These are phyloP conservation scores for Acronicta aceris DNA, from an alignment of 2,888 invertebrate species.

Conservation along the genomic window DNA sequence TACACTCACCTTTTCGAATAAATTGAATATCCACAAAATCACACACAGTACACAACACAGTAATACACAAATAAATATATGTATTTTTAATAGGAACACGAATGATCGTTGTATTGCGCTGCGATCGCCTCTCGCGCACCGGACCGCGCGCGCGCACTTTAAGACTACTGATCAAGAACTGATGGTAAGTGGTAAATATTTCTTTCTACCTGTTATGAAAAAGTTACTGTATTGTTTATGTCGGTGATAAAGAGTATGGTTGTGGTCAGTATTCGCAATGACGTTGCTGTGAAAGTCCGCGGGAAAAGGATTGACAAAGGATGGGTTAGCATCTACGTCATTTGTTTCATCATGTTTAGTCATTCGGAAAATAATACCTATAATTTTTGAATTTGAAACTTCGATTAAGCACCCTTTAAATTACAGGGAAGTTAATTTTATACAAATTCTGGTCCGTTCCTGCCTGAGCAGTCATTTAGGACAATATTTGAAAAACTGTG, in stretches of 20 bases:
- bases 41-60: slow-evolving; percentile 40
- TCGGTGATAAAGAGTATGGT: slow-evolving; percentile 15
- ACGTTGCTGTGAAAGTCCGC: slow-evolving; percentile 18
- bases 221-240: slow-evolving; percentile 4
- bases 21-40: slow-evolving; percentile 16
- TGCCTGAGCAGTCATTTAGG: no score
- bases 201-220: slow-evolving; percentile 7
- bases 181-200: slow-evolving; percentile 1
- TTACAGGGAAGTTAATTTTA: no score
- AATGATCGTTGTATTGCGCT: slow-evolving; percentile 30
- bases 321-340: slow-evolving; percentile 11
- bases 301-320: background rate
- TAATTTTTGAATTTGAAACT: no score
- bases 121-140: slow-evolving; percentile 41
- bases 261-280: slow-evolving; percentile 12
- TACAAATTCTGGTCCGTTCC: no score
- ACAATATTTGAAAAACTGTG: no score
- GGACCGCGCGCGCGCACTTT: slow-evolving; percentile 31
- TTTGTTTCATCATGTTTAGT: background rate
- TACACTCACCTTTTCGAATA: slow-evolving; percentile 27
- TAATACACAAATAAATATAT: slow-evolving; percentile 11
- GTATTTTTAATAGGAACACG: slow-evolving; percentile 4
- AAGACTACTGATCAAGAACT: slow-evolving; percentile 39
- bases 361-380: no score
- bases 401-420: no score